A percentile compares a stretch with the other conserved stretches of the same genome.
phyloP scores from a whole-genome alignment of 2,113 vertebrate genomes.

The Piliocolobus tephrosceles region DNA sequence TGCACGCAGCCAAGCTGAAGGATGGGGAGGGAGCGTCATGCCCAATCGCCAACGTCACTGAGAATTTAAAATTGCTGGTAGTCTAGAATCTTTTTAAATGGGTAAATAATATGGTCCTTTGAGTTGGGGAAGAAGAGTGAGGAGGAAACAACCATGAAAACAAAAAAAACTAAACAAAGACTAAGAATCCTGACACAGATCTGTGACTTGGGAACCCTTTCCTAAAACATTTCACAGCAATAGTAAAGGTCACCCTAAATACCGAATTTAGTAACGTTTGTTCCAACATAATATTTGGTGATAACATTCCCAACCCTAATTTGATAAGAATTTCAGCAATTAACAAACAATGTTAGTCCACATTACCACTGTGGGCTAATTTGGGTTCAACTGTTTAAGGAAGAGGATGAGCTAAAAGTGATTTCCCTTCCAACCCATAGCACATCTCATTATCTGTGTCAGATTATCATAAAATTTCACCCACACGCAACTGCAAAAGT shows the following conservation, averaged over 20 bases:
- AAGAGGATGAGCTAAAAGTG: not conserved
- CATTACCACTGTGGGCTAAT: not conserved
- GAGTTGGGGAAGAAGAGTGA: not conserved
- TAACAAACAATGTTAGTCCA: not conserved
- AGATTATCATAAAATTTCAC: not conserved
- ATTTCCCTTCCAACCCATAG: not conserved
- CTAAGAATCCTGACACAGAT: not conserved
- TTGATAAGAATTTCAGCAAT: not conserved
- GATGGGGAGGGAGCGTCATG: rapidly evolving
- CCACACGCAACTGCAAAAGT: not conserved
- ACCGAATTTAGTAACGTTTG: not conserved
- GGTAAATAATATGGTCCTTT: not conserved
- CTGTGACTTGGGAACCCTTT: not conserved
- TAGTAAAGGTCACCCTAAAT: not conserved
- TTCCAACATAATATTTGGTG: not conserved
- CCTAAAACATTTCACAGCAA: not conserved
- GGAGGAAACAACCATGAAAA: not conserved
- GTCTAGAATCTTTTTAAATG: not conserved
- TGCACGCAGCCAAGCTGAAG: rapidly evolving
- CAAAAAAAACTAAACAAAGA: not conserved
- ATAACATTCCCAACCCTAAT: not conserved
- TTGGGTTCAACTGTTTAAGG: not conserved
- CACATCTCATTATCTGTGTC: not conserved
- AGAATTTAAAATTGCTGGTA: not conserved
- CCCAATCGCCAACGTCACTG: rapidly evolving